phyloP scores from a whole-genome alignment of 2,797 vertebrate species.

The Ambastaia sidthimunki region DNA sequence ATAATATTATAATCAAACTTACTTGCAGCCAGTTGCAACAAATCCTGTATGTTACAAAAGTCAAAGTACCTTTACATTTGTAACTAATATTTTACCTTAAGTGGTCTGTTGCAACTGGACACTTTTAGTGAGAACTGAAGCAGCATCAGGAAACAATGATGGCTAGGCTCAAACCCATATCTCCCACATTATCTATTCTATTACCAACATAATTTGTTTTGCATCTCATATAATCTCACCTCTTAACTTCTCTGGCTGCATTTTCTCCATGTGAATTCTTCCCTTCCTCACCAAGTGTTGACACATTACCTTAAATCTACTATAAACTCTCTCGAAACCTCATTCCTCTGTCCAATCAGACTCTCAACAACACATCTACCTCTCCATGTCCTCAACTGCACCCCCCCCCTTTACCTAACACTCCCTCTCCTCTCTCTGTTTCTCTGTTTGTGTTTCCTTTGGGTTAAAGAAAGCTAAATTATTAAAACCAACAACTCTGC shows the following conservation, averaged over 20 bases:
- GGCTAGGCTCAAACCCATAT: background rate
- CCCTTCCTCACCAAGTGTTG: background rate
- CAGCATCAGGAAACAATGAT: background rate
- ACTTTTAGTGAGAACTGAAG: background rate
- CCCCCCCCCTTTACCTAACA: background rate
- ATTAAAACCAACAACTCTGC: conserved; percentile 49
- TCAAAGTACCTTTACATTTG: background rate
- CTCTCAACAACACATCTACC: conserved; percentile 12
- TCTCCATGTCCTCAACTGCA: background rate
- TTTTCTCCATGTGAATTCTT: background rate
- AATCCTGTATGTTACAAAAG: background rate
- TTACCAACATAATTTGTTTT: background rate
- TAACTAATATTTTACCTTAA: too few species aligned
- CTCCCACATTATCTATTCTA: background rate
- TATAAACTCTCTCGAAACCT: background rate
- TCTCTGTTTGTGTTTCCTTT: conserved; percentile 6
- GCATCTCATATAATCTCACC: background rate
- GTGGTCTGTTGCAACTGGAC: background rate
- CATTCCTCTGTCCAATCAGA: conserved; percentile 2
- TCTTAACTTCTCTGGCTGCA: background rate
- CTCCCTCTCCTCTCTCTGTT: background rate
- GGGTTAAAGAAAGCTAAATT: conserved; percentile 43
- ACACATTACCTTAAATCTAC: background rate
- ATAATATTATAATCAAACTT: too few species aligned
- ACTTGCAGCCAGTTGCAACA: too few species aligned